Evolutionary conservation across 2,113 vertebrate genomes (phyloP), one percentile per base, ranked within the genome.

Genomic region (Podarcis raffonei): DNA sequence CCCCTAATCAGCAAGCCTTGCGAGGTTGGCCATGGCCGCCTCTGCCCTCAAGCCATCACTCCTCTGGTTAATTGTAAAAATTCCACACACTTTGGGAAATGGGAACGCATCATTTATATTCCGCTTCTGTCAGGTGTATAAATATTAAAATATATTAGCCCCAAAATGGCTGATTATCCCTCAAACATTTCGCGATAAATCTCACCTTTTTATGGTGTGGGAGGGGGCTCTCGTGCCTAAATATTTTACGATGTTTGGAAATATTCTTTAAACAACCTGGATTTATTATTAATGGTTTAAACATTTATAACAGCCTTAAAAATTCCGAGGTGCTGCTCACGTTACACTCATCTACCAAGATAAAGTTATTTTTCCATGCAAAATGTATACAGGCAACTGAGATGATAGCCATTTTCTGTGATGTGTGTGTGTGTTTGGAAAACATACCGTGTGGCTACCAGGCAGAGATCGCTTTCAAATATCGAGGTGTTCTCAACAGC

Each of bases 81-180:
- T 96, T 96, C 96, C 94, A 89, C 85, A 95, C 94, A 90, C 96
- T 97, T 94, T 95, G 95, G 96, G 96, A 96, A 97, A 96, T 95
- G 93, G 91, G 78, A 87, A 94, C 94, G 94, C 92, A 94, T 96
- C 96, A 96, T 98, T 97, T 97, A 97, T 97, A 97, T 97, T 96
- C 96, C 87, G 94, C 89, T 87, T 91, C 94, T 97, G 96, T 95
- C 96, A 96, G 95, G 95, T 96, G 91, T 97, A 97, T 97, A 97
- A 97, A 97, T 97, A 97, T 97, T 97, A 97, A 97, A 97, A 96
- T 96, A 95, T 96, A 96, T 97, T 96, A 96, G 94, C 93, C 93
- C 84, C 94, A 97, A 97, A 94, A 96, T 95, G 96, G 93, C 95
- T 97, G 97, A 96, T 97, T 97, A 96, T 97, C 94, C 94, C 96